phyloP scores from a whole-genome alignment of 2,797 vertebrate genomes.

The Valencia hispanica region DNA sequence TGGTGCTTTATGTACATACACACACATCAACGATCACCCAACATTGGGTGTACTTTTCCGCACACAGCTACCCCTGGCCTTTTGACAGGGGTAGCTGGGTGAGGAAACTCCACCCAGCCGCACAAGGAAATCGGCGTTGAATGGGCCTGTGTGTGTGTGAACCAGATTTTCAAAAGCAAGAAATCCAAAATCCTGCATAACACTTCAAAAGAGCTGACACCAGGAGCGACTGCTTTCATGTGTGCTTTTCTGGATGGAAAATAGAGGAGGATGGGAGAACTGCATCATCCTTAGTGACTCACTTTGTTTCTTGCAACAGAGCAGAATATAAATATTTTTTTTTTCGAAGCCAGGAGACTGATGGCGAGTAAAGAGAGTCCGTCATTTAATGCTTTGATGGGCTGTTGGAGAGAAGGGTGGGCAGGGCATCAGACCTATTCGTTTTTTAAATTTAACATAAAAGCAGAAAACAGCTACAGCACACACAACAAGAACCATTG shows the following conservation, averaged over 20 bases:
- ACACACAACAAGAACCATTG: no score
- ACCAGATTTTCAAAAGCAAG: background rate
- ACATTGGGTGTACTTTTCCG: conserved; percentile 20
- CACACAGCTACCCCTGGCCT: conserved; percentile 15
- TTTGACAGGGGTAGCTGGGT: conserved; percentile 23
- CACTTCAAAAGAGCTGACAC: background rate
- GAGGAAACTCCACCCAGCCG: conserved; percentile 71
- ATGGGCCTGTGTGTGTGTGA: conserved; percentile 12
- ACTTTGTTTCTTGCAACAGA: background rate
- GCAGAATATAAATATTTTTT: conserved; percentile 8
- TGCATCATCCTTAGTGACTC: conserved; percentile 17
- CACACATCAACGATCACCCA: background rate
- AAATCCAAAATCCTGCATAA: conserved; percentile 7
- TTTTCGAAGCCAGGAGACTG: background rate
- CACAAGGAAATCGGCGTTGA: conserved; percentile 39
- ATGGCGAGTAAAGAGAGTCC: background rate
- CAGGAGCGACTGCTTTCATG: background rate
- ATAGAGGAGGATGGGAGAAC: background rate
- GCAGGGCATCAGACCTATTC: background rate
- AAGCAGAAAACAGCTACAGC: background rate
- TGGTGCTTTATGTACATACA: background rate
- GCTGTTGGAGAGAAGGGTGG: background rate
- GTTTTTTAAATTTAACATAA: background rate
- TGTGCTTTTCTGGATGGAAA: conserved; percentile 8
- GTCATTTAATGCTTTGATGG: background rate